Percentiles rank a stretch among this genome's conserved stretches.
These are phyloP conservation scores for Malurus melanocephalus DNA, from an alignment of 2,113 vertebrate genomes.

Conservation along the genomic window DNA sequence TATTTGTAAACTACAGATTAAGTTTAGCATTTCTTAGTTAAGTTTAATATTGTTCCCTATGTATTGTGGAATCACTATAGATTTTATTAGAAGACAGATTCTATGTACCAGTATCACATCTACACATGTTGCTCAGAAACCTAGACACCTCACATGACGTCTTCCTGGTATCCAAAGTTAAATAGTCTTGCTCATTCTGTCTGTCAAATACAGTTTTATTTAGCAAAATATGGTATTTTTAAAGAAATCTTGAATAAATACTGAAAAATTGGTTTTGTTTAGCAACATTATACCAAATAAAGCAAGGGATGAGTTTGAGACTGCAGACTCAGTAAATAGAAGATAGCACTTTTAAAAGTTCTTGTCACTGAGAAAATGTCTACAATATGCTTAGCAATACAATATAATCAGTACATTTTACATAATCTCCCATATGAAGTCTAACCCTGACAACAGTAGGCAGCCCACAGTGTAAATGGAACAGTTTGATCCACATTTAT, in stretches of 20 bases:
- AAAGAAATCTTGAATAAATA: not conserved
- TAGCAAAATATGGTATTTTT: not conserved
- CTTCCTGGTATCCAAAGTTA: not conserved
- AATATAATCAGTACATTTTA: not conserved
- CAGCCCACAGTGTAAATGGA: not conserved
- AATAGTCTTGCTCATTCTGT: not conserved
- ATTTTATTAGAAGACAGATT: not conserved
- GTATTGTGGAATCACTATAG: not conserved
- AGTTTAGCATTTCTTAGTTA: not conserved
- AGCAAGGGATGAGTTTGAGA: not conserved
- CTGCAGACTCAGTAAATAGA: not conserved
- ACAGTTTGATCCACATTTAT: not conserved
- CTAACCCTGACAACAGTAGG: not conserved
- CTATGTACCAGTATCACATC: not conserved
- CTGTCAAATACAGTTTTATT: not conserved
- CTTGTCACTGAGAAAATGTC: not conserved
- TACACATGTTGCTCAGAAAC: not conserved
- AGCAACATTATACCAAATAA: not conserved
- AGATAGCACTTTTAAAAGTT: not conserved
- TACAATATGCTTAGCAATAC: not conserved
- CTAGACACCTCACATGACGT: not conserved
- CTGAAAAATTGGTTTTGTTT: not conserved
- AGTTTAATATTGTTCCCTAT: not conserved
- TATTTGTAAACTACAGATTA: not conserved
- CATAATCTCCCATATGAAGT: not conserved